Base-by-base conservation (phyloP, 2,113 vertebrate species). In the Bufo bufo region DNA sequence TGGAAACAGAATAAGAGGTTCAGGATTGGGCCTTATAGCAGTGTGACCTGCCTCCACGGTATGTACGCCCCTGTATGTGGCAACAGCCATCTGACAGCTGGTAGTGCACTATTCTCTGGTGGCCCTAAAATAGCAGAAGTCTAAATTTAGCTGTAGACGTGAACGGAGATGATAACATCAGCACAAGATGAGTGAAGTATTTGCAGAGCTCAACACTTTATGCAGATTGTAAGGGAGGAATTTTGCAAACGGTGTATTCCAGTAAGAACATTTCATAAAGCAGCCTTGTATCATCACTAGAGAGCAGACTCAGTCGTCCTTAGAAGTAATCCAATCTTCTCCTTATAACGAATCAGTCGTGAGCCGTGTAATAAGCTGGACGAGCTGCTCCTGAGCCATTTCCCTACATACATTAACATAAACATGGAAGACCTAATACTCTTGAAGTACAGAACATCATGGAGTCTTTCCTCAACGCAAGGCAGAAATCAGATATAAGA, bases 401-500 rank as follows among this genome's bases (percentile, higher is more conserved):
- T 20, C 13, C 58, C 58, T 47, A 47, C 79, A 82, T 33, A 43
- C 23, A 63, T 19, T 82, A 47, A 47, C 77, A 52, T 47, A 65
- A 49, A 82, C 45, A 82, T 13, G 43, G 59, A 63, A 23, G 45
- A 49, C 49, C 12, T 52, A 66, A 83, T 14, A 52, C 47, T 84
- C 9, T 16, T 71, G 63, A 84, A 69, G 65, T 84, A 63, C 66
- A 71, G 82, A 84, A 52, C 47, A 13, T 84, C 47, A 33, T 45
- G 6, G 17, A 82, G 59, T 52, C 63, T 49, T 20, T 52, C 19
- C 65, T 50, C 63, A 9, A n/a, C 10, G 65, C 49, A 43, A 19
- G n/a, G 23, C 49, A 84, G 65, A 71, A 85, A 63, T 79, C 75
- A 80, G n/a, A 79, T 80, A 49, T 78, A 45, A 71, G 75, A 20